phyloP scores from a whole-genome alignment of 2,113 vertebrate species.

The Balaeniceps rex region DNA sequence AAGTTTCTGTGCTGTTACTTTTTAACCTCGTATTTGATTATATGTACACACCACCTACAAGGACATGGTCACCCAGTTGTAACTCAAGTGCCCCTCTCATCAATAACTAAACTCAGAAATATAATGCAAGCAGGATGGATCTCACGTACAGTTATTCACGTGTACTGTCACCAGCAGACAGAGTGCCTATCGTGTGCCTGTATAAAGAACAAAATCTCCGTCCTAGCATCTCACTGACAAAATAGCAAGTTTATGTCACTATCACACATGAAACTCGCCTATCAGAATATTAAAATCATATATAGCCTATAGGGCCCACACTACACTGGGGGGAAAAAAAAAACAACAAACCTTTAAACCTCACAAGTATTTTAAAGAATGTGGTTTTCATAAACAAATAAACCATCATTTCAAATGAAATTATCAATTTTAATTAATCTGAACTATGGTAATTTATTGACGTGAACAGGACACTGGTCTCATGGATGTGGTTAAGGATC shows the following conservation, averaged over 20 bases:
- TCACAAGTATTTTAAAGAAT: not conserved
- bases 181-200: not conserved
- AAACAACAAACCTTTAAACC: not conserved
- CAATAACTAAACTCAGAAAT: not conserved
- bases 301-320: not conserved
- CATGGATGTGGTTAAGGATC: not conserved
- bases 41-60: fast-evolving
- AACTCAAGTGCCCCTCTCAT: not conserved
- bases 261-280: not conserved
- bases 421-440: not conserved
- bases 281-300: not conserved
- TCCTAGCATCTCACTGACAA: not conserved
- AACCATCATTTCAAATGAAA: not conserved
- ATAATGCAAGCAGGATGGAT: not conserved
- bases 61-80: not conserved
- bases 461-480: not conserved
- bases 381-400: not conserved
- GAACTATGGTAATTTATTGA: not conserved
- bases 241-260: not conserved
- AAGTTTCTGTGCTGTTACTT: not conserved
- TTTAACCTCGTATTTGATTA: not conserved
- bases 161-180: not conserved
- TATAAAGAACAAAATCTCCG: not conserved
- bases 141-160: not conserved
- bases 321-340: too few species aligned